Percentiles rank a stretch among this genome's conserved stretches.
These are phyloP conservation scores for Drosophila maculinotata DNA, from an alignment of 2,888 invertebrate species.

Conservation along the genomic window DNA sequence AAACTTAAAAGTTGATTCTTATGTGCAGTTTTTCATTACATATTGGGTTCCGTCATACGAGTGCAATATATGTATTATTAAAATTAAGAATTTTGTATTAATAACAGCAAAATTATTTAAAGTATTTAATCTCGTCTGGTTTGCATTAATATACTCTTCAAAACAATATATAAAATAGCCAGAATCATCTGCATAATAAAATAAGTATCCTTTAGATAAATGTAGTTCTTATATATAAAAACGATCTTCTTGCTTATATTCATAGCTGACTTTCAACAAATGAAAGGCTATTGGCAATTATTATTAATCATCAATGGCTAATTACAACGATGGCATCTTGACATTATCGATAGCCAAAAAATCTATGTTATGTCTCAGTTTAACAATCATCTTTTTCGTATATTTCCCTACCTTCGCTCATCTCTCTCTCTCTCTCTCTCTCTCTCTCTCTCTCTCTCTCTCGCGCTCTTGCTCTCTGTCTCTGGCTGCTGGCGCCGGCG, in stretches of 20 bases:
- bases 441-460: background rate
- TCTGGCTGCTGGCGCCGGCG: conserved; percentile 3
- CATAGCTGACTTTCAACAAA: conserved; percentile 37
- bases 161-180: background rate
- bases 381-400: conserved; percentile 30
- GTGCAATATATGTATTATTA: too few species aligned
- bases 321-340: conserved; percentile 45
- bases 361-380: conserved; percentile 39
- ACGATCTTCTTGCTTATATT: conserved; percentile 28
- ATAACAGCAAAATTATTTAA: background rate
- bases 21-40: background rate
- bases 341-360: conserved; percentile 45
- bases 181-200: background rate
- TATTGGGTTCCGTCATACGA: too few species aligned
- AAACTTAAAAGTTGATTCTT: background rate
- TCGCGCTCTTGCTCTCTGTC: background rate
- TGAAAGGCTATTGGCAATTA: conserved; percentile 35
- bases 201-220: too few species aligned
- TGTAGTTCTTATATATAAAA: background rate
- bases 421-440: background rate
- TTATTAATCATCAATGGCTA: conserved; percentile 22
- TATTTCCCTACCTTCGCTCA: conserved; percentile 4
- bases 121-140: background rate
- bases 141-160: background rate
- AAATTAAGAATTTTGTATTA: too few species aligned